Percentiles rank a stretch among this genome's conserved stretches.
Conservation (phyloP, 2,797 vertebrate species). For the Sandelia bainsii region DNA sequence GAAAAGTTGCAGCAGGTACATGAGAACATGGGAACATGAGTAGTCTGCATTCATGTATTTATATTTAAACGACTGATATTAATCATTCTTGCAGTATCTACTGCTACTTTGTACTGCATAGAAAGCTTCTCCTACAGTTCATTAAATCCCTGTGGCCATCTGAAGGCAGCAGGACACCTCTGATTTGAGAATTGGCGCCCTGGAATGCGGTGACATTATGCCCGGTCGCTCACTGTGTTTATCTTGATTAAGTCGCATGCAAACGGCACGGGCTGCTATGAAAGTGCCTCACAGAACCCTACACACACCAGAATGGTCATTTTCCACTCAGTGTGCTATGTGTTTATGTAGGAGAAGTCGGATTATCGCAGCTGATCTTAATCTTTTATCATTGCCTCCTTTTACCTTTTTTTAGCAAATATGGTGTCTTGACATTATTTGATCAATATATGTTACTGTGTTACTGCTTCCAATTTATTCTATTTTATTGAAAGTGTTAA, state of each 20-base stretch:
- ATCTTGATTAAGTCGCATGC: neutral
- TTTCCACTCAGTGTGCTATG: neutral
- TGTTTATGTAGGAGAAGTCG: too few relatives aligned
- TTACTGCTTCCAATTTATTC: too few relatives aligned
- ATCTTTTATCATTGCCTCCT: neutral
- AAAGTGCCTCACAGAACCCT: neutral
- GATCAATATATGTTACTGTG: too few relatives aligned
- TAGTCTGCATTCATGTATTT: neutral
- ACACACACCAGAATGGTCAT: neutral
- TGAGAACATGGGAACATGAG: too few relatives aligned
- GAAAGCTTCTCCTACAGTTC: neutral
- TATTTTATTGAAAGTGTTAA: too few relatives aligned
- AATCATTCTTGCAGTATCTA: neutral
- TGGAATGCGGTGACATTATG: neutral
- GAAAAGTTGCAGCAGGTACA: neutral
- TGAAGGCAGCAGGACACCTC: neutral
- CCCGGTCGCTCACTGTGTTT: neutral
- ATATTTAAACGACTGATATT: too few relatives aligned
- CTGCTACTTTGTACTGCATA: neutral
- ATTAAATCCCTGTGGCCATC: neutral
- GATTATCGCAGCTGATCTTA: neutral
- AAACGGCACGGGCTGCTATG: too few relatives aligned
- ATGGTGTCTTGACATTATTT: too few relatives aligned
- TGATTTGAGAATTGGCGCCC: neutral
- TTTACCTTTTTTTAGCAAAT: neutral